These are phyloP conservation scores for Anastatus disparis DNA, from an alignment of 1,140 invertebrate species.

Conservation along the genomic window DNA sequence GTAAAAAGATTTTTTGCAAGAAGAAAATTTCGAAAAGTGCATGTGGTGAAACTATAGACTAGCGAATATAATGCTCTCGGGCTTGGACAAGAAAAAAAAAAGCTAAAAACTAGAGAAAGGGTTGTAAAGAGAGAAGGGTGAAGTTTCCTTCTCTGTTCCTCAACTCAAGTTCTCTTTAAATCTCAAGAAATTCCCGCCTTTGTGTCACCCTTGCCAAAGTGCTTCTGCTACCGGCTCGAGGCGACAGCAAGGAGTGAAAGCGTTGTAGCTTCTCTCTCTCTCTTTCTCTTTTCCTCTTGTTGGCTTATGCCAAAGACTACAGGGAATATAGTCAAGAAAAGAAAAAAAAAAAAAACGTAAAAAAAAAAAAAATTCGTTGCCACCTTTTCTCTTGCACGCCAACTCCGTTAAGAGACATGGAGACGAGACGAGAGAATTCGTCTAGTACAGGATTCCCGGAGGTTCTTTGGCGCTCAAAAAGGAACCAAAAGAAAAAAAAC, in stretches of 20 bases:
- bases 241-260: slow-evolving; percentile 43
- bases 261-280: slow-evolving; percentile 23
- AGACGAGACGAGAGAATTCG: not conserved
- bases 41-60: not conserved
- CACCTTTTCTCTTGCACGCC: slow-evolving; percentile 22
- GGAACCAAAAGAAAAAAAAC: too few species aligned
- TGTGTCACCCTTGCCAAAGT: slow-evolving; percentile 58
- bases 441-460: too few species aligned
- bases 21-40: too few species aligned
- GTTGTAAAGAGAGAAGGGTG: not conserved
- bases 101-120: too few species aligned
- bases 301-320: too few species aligned
- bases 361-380: slow-evolving; percentile 16
- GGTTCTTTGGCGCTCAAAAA: too few species aligned
- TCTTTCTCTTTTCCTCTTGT: not conserved
- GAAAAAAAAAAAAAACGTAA: too few species aligned
- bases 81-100: not conserved
- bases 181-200: slow-evolving; percentile 58
- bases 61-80: not conserved
- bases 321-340: too few species aligned
- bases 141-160: slow-evolving; percentile 34
- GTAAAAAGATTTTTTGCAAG: too few species aligned
- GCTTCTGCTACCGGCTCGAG: slow-evolving; percentile 50
- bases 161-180: slow-evolving; percentile 52
- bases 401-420: not conserved